phyloP scores from a whole-genome alignment of 2,797 vertebrate genomes.

The Neoniphon sammara region DNA sequence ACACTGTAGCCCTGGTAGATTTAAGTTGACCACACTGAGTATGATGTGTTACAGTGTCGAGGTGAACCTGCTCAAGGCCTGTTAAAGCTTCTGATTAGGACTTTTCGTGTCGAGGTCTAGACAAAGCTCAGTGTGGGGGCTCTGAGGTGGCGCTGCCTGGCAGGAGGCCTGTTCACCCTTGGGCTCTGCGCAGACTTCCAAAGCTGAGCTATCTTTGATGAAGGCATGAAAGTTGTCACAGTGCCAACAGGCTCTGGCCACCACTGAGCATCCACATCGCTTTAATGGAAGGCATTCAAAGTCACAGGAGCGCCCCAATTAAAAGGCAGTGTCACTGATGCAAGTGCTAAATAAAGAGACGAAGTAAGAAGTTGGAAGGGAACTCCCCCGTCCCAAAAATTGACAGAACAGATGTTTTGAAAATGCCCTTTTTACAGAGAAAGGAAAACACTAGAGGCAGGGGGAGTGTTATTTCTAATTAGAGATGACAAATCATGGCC shows the following conservation, averaged over 20 bases:
- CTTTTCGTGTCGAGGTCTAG: conserved; percentile 72
- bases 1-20: conserved; percentile 15
- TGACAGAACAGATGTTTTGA: background rate
- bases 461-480: background rate
- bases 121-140: conserved; percentile 54
- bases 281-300: conserved; percentile 59
- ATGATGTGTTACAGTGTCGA: conserved; percentile 35
- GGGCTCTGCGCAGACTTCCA: conserved; percentile 65
- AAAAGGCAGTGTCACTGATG: conserved; percentile 33
- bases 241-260: conserved; percentile 57
- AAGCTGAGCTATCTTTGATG: conserved; percentile 70
- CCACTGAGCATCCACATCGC: conserved; percentile 40
- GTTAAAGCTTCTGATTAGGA: conserved; percentile 58
- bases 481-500: background rate
- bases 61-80: conserved; percentile 51
- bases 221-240: conserved; percentile 64
- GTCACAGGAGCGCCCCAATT: conserved; percentile 36
- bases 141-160: conserved; percentile 66
- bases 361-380: background rate
- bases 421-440: conserved; percentile 4
- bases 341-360: conserved; percentile 2
- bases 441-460: background rate
- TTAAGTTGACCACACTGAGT: conserved; percentile 41
- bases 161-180: conserved; percentile 66
- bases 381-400: background rate